A percentile compares a stretch with the other conserved stretches of the same genome.
phyloP scores from a whole-genome alignment of 1,140 invertebrate genomes.

The Anadara kagoshimensis region DNA sequence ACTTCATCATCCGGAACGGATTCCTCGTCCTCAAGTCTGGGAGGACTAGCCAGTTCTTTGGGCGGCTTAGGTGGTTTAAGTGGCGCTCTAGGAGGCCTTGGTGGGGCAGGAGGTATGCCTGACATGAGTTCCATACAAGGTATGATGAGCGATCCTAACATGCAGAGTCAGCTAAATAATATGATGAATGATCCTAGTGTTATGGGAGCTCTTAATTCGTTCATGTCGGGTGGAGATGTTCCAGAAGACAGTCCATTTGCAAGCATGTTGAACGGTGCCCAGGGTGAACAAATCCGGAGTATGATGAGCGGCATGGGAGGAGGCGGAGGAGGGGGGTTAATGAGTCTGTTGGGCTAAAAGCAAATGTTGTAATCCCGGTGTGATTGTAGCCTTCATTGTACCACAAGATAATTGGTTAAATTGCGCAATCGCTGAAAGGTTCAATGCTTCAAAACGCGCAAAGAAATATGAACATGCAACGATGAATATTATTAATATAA shows the following conservation, averaged over 20 bases:
- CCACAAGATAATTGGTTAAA: background rate
- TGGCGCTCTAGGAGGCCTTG: background rate
- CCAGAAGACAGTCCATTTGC: conserved; percentile 15
- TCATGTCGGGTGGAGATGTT: conserved; percentile 21
- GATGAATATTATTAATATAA: too few species aligned
- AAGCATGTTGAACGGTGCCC: conserved; percentile 13
- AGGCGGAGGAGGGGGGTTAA: conserved; percentile 27
- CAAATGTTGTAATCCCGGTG: background rate
- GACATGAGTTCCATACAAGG: conserved; percentile 18
- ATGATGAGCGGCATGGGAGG: conserved; percentile 13
- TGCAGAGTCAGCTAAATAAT: conserved; percentile 11
- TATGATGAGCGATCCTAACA: conserved; percentile 19
- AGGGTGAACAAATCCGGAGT: conserved; percentile 11
- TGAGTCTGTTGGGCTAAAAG: conserved; percentile 19
- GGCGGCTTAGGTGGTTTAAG: background rate
- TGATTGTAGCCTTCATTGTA: background rate
- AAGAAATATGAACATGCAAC: too few species aligned
- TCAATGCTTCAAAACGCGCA: too few species aligned
- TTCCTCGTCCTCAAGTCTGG: too few species aligned
- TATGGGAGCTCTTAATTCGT: conserved; percentile 13
- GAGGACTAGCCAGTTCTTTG: background rate
- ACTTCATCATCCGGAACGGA: too few species aligned
- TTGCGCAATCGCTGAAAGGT: too few species aligned
- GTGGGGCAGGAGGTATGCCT: background rate
- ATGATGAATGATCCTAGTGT: conserved; percentile 17